Evolutionary conservation across 1,140 invertebrate species (phyloP), one percentile per base, ranked within the genome.

Genomic region (Drosophila gunungcola): DNA sequence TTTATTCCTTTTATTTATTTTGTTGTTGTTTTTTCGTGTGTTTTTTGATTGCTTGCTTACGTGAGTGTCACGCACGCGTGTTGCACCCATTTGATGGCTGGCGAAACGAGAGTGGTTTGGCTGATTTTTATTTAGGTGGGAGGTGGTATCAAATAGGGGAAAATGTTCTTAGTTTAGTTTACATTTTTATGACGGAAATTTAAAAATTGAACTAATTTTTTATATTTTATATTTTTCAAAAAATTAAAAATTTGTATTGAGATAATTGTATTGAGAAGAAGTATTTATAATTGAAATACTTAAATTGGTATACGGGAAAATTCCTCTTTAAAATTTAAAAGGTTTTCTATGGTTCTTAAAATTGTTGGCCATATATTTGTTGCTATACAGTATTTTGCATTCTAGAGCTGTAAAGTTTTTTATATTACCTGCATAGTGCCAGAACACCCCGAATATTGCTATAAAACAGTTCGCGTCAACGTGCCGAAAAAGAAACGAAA

Each of bases 401-500:
- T 38, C 21, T 10, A 32, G 11, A 32, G 3, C 29, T 11, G 1
- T 12, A 11, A 42, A 3, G 9, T 2, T 16, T 11, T 1, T 11
- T 21, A 38, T 27, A 7, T 21, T 12, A 3, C 46, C 41, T 16
- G 13, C 10, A 5, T 11, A n/a, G 11, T 25, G 12, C 34, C 7
- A 55, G 10, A 69, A 55, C 39, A 52, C 12, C 12, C 27, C 9
- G 3, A 21, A 57, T 38, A 21, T 57, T 42, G 21, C 57, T 32
- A 79, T 76, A 82, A 88, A 82, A 88, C 29, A 32, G 70, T 64
- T 75, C 38, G 48, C 74, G 82, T 65, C 54, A 57, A 76, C 82
- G 82, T 86, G 82, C 51, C 52, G 49, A 42, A 74, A 70, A 84
- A 72, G 69, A 63, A 65, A 64, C 53, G 68, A 48, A 69, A 36